Percentiles rank a stretch among this genome's conserved stretches.
Conservation (phyloP, 1,140 invertebrate species). For the Drosophila ficusphila region DNA sequence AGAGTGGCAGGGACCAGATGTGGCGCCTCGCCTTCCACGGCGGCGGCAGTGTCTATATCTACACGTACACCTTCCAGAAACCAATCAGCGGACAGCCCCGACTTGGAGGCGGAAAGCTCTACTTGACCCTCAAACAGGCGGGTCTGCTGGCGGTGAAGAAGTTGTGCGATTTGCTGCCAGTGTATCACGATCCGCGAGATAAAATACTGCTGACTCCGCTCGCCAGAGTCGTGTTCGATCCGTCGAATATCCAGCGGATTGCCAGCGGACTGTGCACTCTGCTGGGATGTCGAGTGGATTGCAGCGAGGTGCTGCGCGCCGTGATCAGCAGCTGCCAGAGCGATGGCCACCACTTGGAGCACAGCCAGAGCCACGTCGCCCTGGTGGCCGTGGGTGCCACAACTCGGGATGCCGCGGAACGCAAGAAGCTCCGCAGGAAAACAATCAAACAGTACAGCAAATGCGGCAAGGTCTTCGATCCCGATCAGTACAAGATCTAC, state of each 20-base stretch:
- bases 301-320: conserved; percentile 32
- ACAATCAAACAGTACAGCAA: conserved; percentile 29
- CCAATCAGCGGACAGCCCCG: conserved; percentile 49
- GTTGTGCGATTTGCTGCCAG: conserved; percentile 31
- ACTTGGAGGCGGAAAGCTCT: conserved; percentile 39
- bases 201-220: conserved; percentile 59
- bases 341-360: conserved; percentile 50
- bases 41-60: conserved; percentile 31
- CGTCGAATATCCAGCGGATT: conserved; percentile 46
- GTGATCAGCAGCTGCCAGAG: conserved; percentile 58
- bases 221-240: conserved; percentile 46
- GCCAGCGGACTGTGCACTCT: conserved; percentile 12
- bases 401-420: background rate
- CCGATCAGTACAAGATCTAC: conserved; percentile 40
- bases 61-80: conserved; percentile 46
- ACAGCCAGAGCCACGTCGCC: conserved; percentile 47
- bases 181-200: conserved; percentile 22
- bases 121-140: conserved; percentile 60
- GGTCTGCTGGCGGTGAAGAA: conserved; percentile 45
- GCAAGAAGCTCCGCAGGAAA: conserved; percentile 33
- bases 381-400: conserved; percentile 51
- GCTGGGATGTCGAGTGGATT: background rate
- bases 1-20: conserved; percentile 45
- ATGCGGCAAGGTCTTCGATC: conserved; percentile 34
- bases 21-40: conserved; percentile 52